A percentile compares a stretch with the other conserved stretches of the same genome.
Evolutionary conservation across 2,797 vertebrate species (phyloP).

Genomic region (Leuciscus waleckii): DNA sequence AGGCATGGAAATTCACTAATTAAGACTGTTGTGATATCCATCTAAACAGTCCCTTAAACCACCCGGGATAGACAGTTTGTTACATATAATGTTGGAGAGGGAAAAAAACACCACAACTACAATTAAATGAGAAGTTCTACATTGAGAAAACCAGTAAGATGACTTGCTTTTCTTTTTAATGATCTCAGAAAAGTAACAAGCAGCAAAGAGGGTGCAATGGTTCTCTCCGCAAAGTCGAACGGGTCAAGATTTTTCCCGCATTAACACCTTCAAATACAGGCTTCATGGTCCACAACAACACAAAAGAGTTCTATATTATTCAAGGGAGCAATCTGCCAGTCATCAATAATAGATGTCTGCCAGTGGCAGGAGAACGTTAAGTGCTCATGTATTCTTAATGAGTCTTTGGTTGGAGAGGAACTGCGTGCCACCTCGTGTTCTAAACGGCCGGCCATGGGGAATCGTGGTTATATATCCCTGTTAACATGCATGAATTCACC

Average conservation of each 20-base stretch:
- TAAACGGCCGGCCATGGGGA: conserved; percentile 56
- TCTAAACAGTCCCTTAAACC: conserved; percentile 28
- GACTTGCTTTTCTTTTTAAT: conserved; percentile 23
- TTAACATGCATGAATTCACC: conserved; percentile 59
- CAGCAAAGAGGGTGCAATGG: not conserved
- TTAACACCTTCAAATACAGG: conserved; percentile 21
- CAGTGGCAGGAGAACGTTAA: conserved; percentile 52
- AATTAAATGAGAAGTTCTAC: conserved; percentile 16
- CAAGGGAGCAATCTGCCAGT: conserved; percentile 57
- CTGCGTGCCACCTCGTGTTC: conserved; percentile 36
- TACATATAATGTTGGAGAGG: not conserved
- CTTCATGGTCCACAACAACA: conserved; percentile 39
- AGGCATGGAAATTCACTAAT: conserved; percentile 41
- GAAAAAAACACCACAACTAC: not conserved
- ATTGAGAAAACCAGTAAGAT: not conserved
- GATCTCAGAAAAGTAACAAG: not conserved
- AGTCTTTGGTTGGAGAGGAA: conserved; percentile 41
- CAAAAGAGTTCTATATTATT: conserved; percentile 56
- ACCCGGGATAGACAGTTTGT: not conserved
- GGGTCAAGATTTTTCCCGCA: conserved; percentile 17
- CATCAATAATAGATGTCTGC: conserved; percentile 63
- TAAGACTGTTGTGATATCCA: conserved; percentile 37
- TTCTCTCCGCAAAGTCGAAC: not conserved
- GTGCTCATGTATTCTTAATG: conserved; percentile 62
- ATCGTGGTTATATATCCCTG: conserved; percentile 54